Conservation (phyloP, 2,113 vertebrate genomes). For the Zapornia atra region DNA sequence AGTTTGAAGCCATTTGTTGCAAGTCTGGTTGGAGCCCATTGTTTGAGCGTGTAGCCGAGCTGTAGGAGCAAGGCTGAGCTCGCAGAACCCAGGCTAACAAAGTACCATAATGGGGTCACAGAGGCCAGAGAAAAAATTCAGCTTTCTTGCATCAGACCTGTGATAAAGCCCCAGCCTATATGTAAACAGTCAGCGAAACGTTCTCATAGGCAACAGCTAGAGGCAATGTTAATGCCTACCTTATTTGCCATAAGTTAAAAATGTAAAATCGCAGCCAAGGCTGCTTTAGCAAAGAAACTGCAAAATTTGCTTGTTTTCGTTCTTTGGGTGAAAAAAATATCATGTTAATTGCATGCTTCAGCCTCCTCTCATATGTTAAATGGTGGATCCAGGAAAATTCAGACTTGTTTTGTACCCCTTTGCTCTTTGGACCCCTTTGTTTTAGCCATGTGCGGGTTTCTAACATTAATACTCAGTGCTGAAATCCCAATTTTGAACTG, state of each 20-base stretch:
- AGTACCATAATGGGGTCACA: slow-evolving; percentile 54
- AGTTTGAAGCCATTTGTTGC: slow-evolving; percentile 4
- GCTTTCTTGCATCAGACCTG: slow-evolving; percentile 71
- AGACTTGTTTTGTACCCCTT: background rate
- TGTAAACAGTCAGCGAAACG: slow-evolving; percentile 49
- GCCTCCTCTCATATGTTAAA: background rate
- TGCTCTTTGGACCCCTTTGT: background rate
- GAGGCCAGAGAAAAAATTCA: slow-evolving; percentile 54
- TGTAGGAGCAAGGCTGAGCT: slow-evolving; percentile 55
- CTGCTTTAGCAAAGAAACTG: background rate
- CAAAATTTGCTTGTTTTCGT: background rate
- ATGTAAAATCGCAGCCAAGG: background rate
- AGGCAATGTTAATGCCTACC: background rate
- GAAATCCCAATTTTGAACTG: background rate
- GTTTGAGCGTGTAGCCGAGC: slow-evolving; percentile 13
- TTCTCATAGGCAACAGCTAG: slow-evolving; percentile 36
- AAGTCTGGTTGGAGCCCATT: slow-evolving; percentile 14
- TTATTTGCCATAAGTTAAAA: slow-evolving; percentile 4
- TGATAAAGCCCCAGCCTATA: slow-evolving; percentile 48
- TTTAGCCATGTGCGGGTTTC: background rate
- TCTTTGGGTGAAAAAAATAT: background rate
- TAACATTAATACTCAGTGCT: background rate
- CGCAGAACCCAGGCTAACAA: slow-evolving; percentile 47
- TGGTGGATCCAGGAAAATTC: background rate
- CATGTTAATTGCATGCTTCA: background rate